Percentiles rank a stretch among this genome's conserved stretches.
These are phyloP conservation scores for Hemaris fuciformis DNA, from an alignment of 2,888 invertebrate genomes.

Conservation along the genomic window DNA sequence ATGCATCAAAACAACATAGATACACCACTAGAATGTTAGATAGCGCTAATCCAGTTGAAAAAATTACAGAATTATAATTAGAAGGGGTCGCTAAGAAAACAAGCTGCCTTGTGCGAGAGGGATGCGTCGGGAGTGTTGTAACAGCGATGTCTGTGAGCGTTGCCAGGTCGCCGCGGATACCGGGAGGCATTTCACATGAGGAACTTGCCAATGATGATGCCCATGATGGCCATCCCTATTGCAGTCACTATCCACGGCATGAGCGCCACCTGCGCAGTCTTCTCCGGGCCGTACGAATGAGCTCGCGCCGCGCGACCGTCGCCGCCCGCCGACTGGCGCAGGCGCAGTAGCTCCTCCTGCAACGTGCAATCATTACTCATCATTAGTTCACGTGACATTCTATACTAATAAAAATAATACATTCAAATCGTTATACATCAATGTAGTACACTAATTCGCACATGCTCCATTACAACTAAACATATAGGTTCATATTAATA, in stretches of 20 bases:
- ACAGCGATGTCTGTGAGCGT: conserved; percentile 58
- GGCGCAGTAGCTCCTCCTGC: conserved; percentile 84
- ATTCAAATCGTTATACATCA: neutral
- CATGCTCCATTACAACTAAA: neutral
- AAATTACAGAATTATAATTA: neutral
- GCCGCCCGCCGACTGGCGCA: conserved; percentile 72
- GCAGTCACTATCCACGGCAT: conserved; percentile 85
- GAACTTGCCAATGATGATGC: conserved; percentile 90
- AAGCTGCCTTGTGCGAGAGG: conserved; percentile 55
- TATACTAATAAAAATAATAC: neutral
- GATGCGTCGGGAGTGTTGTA: conserved; percentile 59
- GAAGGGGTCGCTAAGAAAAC: conserved; percentile 22
- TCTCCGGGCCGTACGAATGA: conserved; percentile 78
- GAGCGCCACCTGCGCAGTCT: conserved; percentile 79
- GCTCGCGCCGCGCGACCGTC: conserved; percentile 62
- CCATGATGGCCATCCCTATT: conserved; percentile 85
- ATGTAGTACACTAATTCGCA: neutral
- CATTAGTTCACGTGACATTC: neutral
- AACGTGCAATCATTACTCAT: conserved; percentile 17
- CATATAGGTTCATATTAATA: neutral
- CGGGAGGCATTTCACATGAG: conserved; percentile 85
- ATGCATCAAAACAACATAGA: no score
- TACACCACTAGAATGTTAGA: no score
- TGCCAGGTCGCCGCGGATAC: conserved; percentile 52
- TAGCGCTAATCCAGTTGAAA: neutral